Evolutionary conservation across 2,797 vertebrate species (phyloP).

Genomic region (Danio jaintianensis): DNA sequence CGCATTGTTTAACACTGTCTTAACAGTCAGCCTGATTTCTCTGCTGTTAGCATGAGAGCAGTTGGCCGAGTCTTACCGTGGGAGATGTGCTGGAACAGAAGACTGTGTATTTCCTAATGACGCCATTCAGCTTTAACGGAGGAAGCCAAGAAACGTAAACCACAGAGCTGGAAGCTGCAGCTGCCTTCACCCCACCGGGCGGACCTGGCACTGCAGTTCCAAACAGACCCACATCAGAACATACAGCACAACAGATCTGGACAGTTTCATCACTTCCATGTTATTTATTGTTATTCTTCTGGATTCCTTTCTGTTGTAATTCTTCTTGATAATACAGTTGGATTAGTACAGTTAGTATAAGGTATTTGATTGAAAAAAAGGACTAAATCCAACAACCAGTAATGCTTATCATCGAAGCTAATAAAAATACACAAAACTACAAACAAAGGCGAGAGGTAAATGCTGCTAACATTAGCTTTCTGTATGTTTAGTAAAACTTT

Average conservation of each 20-base stretch:
- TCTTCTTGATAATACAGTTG: too few relatives aligned
- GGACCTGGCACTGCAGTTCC: conserved; percentile 89
- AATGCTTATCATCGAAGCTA: too few relatives aligned
- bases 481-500: too few relatives aligned
- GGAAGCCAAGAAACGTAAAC: conserved; percentile 98
- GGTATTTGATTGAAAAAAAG: too few relatives aligned
- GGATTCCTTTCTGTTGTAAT: too few relatives aligned
- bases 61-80: conserved; percentile 79
- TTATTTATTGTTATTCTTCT: too few relatives aligned
- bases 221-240: background rate
- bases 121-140: conserved; percentile 93
- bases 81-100: conserved; percentile 98
- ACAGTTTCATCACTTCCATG: too few relatives aligned
- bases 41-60: conserved; percentile 2
- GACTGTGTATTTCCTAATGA: conserved; percentile 97
- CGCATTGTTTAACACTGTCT: conserved; percentile 5
- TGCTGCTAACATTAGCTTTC: too few relatives aligned
- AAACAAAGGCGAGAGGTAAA: too few relatives aligned
- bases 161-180: conserved; percentile 89
- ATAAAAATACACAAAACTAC: too few relatives aligned
- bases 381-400: too few relatives aligned
- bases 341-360: too few relatives aligned
- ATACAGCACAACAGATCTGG: background rate
- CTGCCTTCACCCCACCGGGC: conserved; percentile 95
- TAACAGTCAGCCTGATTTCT: conserved; percentile 25